Evolutionary conservation across 2,888 invertebrate species (phyloP).

Genomic region (Craniophora ligustri): DNA sequence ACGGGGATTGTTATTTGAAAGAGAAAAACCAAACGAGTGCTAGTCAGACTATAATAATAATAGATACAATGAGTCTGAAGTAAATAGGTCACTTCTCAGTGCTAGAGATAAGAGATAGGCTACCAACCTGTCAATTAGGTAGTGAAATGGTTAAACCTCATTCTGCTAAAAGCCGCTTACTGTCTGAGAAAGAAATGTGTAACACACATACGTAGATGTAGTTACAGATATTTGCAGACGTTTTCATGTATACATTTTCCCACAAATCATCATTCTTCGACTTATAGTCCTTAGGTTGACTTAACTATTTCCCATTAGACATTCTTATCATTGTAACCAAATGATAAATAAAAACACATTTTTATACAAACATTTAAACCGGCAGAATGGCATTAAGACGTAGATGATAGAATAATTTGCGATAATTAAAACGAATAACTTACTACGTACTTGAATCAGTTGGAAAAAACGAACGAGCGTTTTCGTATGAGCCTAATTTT

Average conservation of each 20-base stretch:
- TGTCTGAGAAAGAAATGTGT: constrained; percentile 16
- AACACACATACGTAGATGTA: not conserved
- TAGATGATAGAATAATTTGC: not conserved
- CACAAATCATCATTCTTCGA: constrained; percentile 7
- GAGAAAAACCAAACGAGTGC: constrained; percentile 47
- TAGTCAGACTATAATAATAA: constrained; percentile 34
- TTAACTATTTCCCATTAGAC: constrained; percentile 21
- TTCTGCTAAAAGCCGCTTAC: constrained; percentile 41
- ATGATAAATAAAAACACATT: constrained; percentile 22
- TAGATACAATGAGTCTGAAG: constrained; percentile 19
- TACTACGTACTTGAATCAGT: not conserved
- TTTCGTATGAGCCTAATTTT: constrained; percentile 12
- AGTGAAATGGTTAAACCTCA: constrained; percentile 43
- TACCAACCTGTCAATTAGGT: constrained; percentile 41
- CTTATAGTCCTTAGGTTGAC: constrained; percentile 14
- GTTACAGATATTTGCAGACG: not conserved
- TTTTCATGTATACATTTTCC: constrained; percentile 2
- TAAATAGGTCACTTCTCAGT: constrained; percentile 38
- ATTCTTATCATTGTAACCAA: constrained; percentile 36
- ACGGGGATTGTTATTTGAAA: constrained; percentile 64
- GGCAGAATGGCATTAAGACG: not conserved
- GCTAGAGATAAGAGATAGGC: constrained; percentile 36
- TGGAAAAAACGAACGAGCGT: constrained; percentile 2
- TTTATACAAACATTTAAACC: constrained; percentile 10
- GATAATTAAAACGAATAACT: not conserved